Conservation (phyloP, 2,888 invertebrate species). For the Epinotia demarniana region DNA sequence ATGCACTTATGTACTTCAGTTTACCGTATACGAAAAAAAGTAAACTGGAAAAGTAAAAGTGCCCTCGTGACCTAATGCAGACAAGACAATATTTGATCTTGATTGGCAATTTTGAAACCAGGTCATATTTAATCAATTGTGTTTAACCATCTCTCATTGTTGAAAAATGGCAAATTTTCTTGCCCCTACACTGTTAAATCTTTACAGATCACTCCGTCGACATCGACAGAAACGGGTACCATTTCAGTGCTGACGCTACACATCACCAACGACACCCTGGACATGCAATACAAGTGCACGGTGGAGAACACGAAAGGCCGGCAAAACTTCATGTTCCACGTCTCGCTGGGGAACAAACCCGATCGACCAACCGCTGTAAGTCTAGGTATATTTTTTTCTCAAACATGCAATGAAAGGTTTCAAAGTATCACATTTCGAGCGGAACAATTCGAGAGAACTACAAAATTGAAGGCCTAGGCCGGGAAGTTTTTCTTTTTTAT, state of each 20-base stretch:
- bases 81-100: too few relatives aligned
- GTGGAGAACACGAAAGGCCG: slow-evolving; percentile 68
- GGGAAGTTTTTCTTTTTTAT: too few relatives aligned
- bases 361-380: slow-evolving; percentile 72
- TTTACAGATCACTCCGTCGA: slow-evolving; percentile 26
- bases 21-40: too few relatives aligned
- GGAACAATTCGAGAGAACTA: too few relatives aligned
- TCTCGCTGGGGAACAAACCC: slow-evolving; percentile 71
- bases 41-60: too few relatives aligned
- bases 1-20: too few relatives aligned
- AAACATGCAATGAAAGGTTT: too few relatives aligned
- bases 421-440: too few relatives aligned
- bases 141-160: neutral
- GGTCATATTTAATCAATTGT: neutral
- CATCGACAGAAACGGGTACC: slow-evolving; percentile 58
- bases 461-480: too few relatives aligned
- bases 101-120: too few relatives aligned
- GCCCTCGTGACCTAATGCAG: too few relatives aligned
- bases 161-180: neutral
- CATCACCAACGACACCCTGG: slow-evolving; percentile 64
- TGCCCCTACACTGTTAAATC: neutral
- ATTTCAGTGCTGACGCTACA: slow-evolving; percentile 68
- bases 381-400: too few relatives aligned
- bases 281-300: slow-evolving; percentile 69
- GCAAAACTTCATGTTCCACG: slow-evolving; percentile 69